Evolutionary conservation across 2,888 invertebrate species (phyloP), one percentile per base, ranked within the genome.

Genomic region (Lepidonotus clava): DNA sequence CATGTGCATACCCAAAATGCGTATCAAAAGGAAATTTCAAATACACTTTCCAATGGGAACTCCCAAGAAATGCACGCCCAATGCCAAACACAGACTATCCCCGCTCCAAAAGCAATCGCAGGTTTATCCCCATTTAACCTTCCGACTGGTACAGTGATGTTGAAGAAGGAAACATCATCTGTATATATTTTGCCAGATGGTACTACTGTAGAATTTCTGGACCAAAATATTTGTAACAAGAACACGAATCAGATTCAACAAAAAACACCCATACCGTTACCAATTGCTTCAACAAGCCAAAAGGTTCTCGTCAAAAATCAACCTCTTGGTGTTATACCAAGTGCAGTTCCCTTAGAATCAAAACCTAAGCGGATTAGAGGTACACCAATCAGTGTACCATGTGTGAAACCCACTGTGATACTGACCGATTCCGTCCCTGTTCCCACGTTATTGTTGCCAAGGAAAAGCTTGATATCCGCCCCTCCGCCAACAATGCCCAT

Each of bases 171-270:
- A 24, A 61, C 24, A 4, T 61, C 61, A 4, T 61, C 61, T 4
- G 61, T 61, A 28, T 61, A 61, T 61, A 61, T 61, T 61, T 24
- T 61, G 28, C 61, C 61, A 8, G 61, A 61, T 61, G 61, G 61
- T 11, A 61, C 61, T 24, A 61, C 61, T 24, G 11, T 61, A 2
- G 61, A 61, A 24, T 24, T 61, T 18, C 24, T 61, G 11, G 28
- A 28, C 61, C 24, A 28, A 32, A 2, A 4, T 28, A 61, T 4
- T 14, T 11, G 28, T 61, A 24, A 1, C 11, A 28, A 61, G n/a
- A n/a, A n/a, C n/a, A n/a, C n/a, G 28, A 18, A 56, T 21, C 11
- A 21, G 21, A 56, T 21, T 8, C n/a, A 11, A 1, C 2, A 28
- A 24, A 61, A n/a, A 1, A 18, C 11, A 61, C 28, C 61, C 24